phyloP scores from a whole-genome alignment of 2,113 vertebrate genomes.

The Cottus gobio region DNA sequence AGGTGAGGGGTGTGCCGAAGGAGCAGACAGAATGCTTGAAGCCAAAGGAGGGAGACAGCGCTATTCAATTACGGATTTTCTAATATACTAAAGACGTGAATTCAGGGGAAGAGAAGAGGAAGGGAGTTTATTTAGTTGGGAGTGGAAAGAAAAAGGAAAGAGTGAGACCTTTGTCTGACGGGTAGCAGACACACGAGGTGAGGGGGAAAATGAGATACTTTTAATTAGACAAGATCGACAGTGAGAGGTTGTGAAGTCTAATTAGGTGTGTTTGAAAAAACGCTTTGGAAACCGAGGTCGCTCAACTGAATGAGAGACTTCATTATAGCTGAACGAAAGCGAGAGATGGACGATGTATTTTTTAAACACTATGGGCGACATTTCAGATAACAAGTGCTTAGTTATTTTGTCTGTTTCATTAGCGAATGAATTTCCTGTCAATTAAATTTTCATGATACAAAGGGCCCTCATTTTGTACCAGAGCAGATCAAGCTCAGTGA shows the following conservation, averaged over 20 bases:
- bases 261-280: conserved; percentile 76
- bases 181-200: conserved; percentile 64
- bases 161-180: conserved; percentile 73
- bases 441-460: conserved; percentile 56
- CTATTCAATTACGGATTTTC: conserved; percentile 75
- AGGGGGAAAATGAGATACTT: conserved; percentile 77
- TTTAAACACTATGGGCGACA: conserved; percentile 57
- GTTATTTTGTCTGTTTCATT: conserved; percentile 68
- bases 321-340: conserved; percentile 68
- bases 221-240: conserved; percentile 82
- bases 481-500: conserved; percentile 45
- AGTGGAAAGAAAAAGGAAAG: conserved; percentile 48
- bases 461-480: conserved; percentile 43
- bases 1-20: conserved; percentile 59
- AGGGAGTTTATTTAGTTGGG: conserved; percentile 65
- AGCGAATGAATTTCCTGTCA: conserved; percentile 65
- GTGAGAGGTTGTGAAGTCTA: conserved; percentile 79
- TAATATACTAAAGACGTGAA: conserved; percentile 68
- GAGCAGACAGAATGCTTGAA: conserved; percentile 51
- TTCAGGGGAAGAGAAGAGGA: conserved; percentile 28
- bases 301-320: conserved; percentile 71
- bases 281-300: conserved; percentile 69
- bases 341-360: conserved; percentile 48
- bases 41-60: conserved; percentile 51
- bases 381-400: conserved; percentile 70